Conservation (phyloP, 2,797 vertebrate genomes). For the Rallus crepitans region DNA sequence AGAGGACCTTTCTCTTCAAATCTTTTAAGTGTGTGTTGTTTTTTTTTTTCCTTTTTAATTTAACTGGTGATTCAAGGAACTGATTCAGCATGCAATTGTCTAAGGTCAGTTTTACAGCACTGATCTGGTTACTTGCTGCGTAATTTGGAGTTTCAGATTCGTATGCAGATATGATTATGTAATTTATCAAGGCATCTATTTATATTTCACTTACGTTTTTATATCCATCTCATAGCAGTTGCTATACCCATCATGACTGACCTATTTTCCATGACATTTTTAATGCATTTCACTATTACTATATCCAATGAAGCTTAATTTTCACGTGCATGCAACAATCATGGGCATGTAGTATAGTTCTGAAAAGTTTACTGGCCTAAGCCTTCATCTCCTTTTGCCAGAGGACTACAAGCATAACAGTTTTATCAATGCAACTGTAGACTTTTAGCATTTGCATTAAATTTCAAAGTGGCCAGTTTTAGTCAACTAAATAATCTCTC, state of each 20-base stretch:
- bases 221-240: background rate
- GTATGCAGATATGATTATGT: background rate
- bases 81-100: background rate
- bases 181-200: background rate
- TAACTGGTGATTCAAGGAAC: background rate
- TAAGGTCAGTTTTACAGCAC: background rate
- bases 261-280: constrained; percentile 9
- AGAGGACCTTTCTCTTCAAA: background rate
- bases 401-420: background rate
- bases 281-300: background rate
- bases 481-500: constrained; percentile 12
- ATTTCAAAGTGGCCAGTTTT: constrained; percentile 17
- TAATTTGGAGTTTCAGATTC: background rate
- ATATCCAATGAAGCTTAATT: background rate
- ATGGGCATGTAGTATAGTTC: background rate
- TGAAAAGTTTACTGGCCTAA: constrained; percentile 21
- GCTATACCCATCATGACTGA: background rate
- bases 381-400: background rate
- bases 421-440: background rate
- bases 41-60: background rate
- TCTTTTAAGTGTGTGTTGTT: background rate
- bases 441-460: background rate
- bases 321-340: background rate
- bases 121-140: background rate
- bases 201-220: background rate